Evolutionary conservation across 2,113 vertebrate species (phyloP).

Genomic region (Macroglossus sobrinus): DNA sequence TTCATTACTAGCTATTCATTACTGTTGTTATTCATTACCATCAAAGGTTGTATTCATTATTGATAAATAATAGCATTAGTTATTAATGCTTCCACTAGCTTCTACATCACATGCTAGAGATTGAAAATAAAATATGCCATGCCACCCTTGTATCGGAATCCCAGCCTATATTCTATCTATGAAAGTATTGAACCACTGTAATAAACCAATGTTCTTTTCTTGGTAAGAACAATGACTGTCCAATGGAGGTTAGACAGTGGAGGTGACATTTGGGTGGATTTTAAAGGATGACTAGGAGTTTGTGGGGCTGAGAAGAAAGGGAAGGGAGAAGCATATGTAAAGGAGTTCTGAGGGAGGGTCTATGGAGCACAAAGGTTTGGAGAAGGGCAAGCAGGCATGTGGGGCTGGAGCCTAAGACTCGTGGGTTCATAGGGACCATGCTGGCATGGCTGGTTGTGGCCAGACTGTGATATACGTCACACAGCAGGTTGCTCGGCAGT

Average conservation of each 20-base stretch:
- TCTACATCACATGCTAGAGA: background rate
- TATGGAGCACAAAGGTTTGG: rapidly evolving
- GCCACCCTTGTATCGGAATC: background rate
- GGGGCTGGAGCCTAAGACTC: background rate
- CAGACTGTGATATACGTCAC: background rate
- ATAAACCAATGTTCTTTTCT: background rate
- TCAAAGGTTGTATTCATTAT: background rate
- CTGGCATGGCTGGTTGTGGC: background rate
- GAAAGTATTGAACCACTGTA: background rate
- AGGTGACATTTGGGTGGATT: background rate
- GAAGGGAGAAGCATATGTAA: background rate
- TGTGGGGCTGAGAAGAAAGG: background rate
- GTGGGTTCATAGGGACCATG: background rate
- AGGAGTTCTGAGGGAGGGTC: background rate
- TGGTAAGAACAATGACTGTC: background rate
- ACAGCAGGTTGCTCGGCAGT: background rate
- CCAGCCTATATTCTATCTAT: background rate
- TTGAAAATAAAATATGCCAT: background rate
- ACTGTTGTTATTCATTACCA: background rate
- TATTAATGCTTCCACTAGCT: background rate
- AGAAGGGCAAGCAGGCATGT: background rate
- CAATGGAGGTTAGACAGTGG: background rate
- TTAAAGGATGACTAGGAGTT: background rate
- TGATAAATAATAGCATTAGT: background rate
- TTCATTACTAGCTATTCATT: too few relatives aligned